Conservation (phyloP, 2,888 invertebrate genomes). For the Harpalus rufipes region DNA sequence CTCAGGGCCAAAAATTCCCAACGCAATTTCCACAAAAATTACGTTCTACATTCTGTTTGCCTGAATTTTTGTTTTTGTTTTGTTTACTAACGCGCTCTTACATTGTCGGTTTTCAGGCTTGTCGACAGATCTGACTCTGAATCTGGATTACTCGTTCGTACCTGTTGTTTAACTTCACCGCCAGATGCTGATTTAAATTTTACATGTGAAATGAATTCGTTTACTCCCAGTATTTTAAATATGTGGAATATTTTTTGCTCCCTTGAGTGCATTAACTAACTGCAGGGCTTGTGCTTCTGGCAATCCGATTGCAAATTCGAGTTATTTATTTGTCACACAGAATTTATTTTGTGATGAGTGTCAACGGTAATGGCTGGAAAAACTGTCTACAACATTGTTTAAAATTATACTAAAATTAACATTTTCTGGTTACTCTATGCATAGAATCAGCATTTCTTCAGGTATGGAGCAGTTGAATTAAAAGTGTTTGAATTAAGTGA, state of each 20-base stretch:
- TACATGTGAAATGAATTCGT: neutral
- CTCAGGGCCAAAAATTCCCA: conserved; percentile 55
- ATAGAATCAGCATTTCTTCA: neutral
- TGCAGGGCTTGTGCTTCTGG: too few species aligned
- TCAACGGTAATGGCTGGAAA: too few species aligned
- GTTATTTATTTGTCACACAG: neutral
- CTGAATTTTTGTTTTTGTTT: conserved; percentile 48
- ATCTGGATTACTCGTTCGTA: conserved; percentile 8
- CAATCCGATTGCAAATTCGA: too few species aligned
- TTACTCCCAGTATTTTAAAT: too few species aligned
- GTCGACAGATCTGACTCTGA: neutral
- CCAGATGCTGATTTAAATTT: conserved; percentile 1
- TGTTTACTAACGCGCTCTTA: conserved; percentile 31
- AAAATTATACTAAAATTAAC: too few species aligned
- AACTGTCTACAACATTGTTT: too few species aligned
- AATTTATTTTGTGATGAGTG: neutral
- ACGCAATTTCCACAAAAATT: conserved; percentile 63
- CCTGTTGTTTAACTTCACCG: conserved; percentile 15
- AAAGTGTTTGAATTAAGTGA: too few species aligned
- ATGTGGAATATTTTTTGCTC: too few species aligned
- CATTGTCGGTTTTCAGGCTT: conserved; percentile 32
- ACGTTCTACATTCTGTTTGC: conserved; percentile 59
- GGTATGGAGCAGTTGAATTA: too few species aligned
- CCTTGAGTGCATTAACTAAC: too few species aligned
- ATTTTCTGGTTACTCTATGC: too few species aligned